Conservation (phyloP, 2,888 invertebrate species). For the Leptopilina drosophilae region DNA sequence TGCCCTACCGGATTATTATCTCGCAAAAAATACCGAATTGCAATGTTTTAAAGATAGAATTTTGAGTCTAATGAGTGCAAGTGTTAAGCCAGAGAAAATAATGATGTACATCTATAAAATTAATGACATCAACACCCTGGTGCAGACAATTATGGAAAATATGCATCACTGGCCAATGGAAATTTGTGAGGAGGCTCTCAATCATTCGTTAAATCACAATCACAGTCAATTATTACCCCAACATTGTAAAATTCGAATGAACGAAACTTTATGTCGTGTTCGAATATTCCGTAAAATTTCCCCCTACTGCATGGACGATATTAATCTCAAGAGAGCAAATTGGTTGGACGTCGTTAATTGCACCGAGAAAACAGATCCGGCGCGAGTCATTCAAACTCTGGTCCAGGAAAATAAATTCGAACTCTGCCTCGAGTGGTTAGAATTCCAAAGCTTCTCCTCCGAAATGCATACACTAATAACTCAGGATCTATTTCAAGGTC, state of each 20-base stretch:
- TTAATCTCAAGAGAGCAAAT: constrained; percentile 55
- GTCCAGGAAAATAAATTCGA: constrained; percentile 81
- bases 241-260: constrained; percentile 66
- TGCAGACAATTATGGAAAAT: constrained; percentile 67
- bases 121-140: constrained; percentile 65
- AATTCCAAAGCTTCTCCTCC: constrained; percentile 81
- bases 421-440: constrained; percentile 84
- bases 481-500: constrained; percentile 79
- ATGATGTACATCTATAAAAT: constrained; percentile 68
- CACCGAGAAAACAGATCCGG: constrained; percentile 78
- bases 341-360: constrained; percentile 69
- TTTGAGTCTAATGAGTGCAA: constrained; percentile 79
- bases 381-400: constrained; percentile 79
- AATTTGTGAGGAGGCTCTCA: constrained; percentile 67
- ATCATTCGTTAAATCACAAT: constrained; percentile 64
- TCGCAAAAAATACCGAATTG: constrained; percentile 79
- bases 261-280: constrained; percentile 67
- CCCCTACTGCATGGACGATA: constrained; percentile 63
- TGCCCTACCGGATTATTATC: constrained; percentile 80
- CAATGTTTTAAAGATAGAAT: constrained; percentile 80
- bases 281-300: constrained; percentile 70
- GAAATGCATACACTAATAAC: constrained; percentile 80
- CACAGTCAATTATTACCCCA: constrained; percentile 64
- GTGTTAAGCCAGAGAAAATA: constrained; percentile 46
- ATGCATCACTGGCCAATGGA: constrained; percentile 69